phyloP scores from a whole-genome alignment of 2,113 vertebrate genomes.

The Corvus hawaiiensis region DNA sequence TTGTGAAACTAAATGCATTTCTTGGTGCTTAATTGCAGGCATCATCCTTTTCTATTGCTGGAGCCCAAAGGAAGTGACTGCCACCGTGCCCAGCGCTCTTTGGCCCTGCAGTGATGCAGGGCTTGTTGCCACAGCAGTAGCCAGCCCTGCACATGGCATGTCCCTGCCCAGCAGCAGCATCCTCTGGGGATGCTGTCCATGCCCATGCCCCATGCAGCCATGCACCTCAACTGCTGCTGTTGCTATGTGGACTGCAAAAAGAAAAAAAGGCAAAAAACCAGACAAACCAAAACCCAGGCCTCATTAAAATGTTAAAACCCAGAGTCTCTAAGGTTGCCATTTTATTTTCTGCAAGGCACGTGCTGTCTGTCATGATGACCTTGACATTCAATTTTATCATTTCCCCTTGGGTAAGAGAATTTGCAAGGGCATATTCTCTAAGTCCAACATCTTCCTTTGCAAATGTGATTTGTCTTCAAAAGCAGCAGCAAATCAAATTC shows the following conservation, averaged over 20 bases:
- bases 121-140: constrained; percentile 37
- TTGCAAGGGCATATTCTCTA: constrained; percentile 16
- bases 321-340: not conserved
- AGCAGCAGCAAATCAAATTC: constrained; percentile 42
- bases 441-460: not conserved
- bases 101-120: not conserved
- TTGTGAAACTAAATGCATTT: constrained; percentile 37
- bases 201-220: rapidly evolving
- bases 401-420: constrained; percentile 43
- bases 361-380: not conserved
- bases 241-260: not conserved
- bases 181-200: not conserved
- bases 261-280: not conserved
- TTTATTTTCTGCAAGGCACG: not conserved
- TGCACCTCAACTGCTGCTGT: not conserved
- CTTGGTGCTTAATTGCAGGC: constrained; percentile 45
- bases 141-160: rapidly evolving
- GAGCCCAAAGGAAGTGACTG: constrained; percentile 32
- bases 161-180: not conserved
- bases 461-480: constrained; percentile 46
- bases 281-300: not conserved
- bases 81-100: not conserved
- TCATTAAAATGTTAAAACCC: not conserved
- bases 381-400: constrained; percentile 40
- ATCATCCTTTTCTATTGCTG: not conserved